A percentile compares a stretch with the other conserved stretches of the same genome.
Evolutionary conservation across 1,140 invertebrate species (phyloP).

Genomic region (Lepidurus packardi): DNA sequence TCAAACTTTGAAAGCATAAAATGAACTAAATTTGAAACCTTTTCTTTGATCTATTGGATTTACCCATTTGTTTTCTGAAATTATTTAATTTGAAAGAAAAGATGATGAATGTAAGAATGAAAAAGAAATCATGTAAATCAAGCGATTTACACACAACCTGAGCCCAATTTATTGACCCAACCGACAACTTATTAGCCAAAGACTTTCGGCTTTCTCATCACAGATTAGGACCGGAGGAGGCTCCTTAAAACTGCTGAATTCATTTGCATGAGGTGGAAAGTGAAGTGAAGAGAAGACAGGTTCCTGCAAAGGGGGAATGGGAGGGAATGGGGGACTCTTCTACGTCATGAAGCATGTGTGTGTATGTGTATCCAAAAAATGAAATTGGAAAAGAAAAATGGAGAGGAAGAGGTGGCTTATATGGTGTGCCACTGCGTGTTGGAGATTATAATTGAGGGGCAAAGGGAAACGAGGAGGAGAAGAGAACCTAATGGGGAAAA

Average conservation of each 20-base stretch:
- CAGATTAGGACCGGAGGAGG: background rate
- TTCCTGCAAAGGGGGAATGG: background rate
- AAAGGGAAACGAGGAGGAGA: background rate
- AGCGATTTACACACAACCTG: too few species aligned
- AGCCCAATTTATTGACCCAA: background rate
- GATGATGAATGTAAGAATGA: too few species aligned
- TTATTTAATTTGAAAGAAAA: too few species aligned
- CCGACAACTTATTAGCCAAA: background rate
- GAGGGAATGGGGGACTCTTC: too few species aligned
- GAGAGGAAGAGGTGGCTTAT: background rate
- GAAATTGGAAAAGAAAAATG: background rate
- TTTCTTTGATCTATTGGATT: too few species aligned
- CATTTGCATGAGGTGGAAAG: background rate
- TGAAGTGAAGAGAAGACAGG: background rate
- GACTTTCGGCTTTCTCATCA: background rate
- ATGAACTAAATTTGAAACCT: too few species aligned
- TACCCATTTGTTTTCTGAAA: too few species aligned
- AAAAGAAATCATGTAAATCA: too few species aligned
- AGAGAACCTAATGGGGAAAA: background rate
- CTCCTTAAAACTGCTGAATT: background rate
- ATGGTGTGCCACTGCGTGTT: background rate
- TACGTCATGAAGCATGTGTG: background rate
- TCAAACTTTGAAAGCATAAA: too few species aligned
- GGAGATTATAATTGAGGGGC: background rate
- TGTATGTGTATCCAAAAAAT: background rate